Evolutionary conservation across 2,113 vertebrate species (phyloP).

Genomic region (Chiloscyllium plagiosum): DNA sequence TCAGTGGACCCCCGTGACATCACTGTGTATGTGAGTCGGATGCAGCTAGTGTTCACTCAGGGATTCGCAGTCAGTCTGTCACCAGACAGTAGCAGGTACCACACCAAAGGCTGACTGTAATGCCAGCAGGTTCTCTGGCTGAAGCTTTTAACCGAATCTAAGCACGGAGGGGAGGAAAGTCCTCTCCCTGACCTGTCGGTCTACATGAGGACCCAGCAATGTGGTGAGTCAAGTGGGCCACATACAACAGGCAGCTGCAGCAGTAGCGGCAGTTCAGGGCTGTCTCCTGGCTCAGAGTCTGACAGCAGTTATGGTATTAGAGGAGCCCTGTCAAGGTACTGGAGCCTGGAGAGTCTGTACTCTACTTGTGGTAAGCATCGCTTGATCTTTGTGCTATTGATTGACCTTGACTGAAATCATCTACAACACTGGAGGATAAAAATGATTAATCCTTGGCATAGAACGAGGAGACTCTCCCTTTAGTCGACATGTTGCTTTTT

Average conservation of each 20-base stretch:
- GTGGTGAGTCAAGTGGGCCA: slow-evolving; percentile 67
- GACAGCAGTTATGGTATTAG: slow-evolving; percentile 80
- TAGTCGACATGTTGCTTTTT: background rate
- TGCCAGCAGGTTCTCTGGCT: slow-evolving; percentile 40
- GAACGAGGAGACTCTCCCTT: slow-evolving; percentile 22
- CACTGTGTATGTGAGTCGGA: slow-evolving; percentile 53
- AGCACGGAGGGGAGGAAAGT: background rate
- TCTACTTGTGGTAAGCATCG: slow-evolving; percentile 78
- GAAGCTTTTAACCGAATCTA: slow-evolving; percentile 43
- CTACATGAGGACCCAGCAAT: slow-evolving; percentile 76
- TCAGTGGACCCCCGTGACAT: slow-evolving; percentile 74
- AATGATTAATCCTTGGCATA: background rate
- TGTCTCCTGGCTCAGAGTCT: slow-evolving; percentile 81
- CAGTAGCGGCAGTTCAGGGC: slow-evolving; percentile 67
- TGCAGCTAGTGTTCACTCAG: slow-evolving; percentile 45
- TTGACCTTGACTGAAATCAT: slow-evolving; percentile 49
- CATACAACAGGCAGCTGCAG: slow-evolving; percentile 73
- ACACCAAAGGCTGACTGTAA: slow-evolving; percentile 41
- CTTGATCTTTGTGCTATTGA: slow-evolving; percentile 44
- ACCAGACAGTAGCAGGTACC: slow-evolving; percentile 47
- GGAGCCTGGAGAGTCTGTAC: slow-evolving; percentile 93
- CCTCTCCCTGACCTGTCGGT: background rate
- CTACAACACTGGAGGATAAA: background rate
- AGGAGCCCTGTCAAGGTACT: slow-evolving; percentile 80
- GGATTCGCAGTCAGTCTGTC: slow-evolving; percentile 46